These are phyloP conservation scores for Spodoptera frugiperda DNA, from an alignment of 1,140 invertebrate species.

Conservation along the genomic window DNA sequence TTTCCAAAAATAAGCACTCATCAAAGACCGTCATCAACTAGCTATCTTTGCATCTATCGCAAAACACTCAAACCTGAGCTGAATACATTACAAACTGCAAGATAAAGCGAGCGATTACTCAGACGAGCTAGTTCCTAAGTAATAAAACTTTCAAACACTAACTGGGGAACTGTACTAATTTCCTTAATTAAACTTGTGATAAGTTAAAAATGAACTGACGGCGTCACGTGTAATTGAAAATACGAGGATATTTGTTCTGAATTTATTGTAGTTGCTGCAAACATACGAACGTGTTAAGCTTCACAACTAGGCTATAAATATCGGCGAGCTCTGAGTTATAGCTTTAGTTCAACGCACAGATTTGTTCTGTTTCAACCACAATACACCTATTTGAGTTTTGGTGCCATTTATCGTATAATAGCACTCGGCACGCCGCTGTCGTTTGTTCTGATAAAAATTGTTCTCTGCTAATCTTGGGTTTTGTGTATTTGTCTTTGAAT, in stretches of 20 bases:
- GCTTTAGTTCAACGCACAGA: slow-evolving; percentile 52
- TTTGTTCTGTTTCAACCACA: slow-evolving; percentile 44
- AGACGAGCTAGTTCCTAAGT: neutral
- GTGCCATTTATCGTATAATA: slow-evolving; percentile 40
- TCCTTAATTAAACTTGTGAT: slow-evolving; percentile 35
- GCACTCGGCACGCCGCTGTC: neutral
- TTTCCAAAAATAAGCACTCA: too few species aligned
- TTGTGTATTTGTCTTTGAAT: too few species aligned
- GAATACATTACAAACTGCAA: slow-evolving; percentile 19
- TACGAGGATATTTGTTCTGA: slow-evolving; percentile 43
- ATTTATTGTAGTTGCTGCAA: slow-evolving; percentile 60
- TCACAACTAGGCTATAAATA: slow-evolving; percentile 68
- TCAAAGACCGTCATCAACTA: neutral
- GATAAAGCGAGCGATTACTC: slow-evolving; percentile 7
- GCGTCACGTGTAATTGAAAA: slow-evolving; percentile 49
- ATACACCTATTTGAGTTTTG: slow-evolving; percentile 38
- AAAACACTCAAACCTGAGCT: neutral
- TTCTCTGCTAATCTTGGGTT: too few species aligned
- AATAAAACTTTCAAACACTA: slow-evolving; percentile 12
- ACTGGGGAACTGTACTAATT: slow-evolving; percentile 4
- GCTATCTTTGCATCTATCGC: too few species aligned
- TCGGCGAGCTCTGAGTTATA: slow-evolving; percentile 61
- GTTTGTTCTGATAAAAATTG: neutral
- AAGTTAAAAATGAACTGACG: slow-evolving; percentile 39
- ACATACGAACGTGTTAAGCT: slow-evolving; percentile 62